Evolutionary conservation across 2,797 vertebrate species (phyloP), one percentile per base, ranked within the genome.

Genomic region (Helicolenus hilgendorfi): DNA sequence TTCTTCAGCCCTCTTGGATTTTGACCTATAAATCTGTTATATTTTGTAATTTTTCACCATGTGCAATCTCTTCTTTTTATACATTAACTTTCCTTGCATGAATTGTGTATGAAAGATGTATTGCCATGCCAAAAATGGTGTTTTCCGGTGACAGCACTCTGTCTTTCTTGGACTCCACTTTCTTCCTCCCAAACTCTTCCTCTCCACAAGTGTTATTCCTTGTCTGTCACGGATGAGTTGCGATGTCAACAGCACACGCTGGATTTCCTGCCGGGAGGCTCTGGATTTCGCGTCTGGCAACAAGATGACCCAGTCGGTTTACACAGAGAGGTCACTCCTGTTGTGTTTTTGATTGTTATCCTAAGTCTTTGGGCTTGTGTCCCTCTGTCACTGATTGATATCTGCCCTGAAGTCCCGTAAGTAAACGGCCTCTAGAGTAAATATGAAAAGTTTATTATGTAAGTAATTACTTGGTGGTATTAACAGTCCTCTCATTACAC

Each of bases 331-430:
- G 93, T 96, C 88, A 84, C 72, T 69, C 49, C 65, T 95, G 93
- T 95, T 96, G 90, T 94, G 92, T 85, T 95, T 96, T 85, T 91
- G 93, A 96, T 96, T 92, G 91, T 96, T 95, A 95, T 96, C 93
- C 82, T 79, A 73, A 89, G 81, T 91, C 90, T 84, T 22, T 6
- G 11, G 86, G 77, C 92, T 91, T 91, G 90, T 74, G 81, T 90
- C 89, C 55, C 72, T 74, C 72, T 80, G 84, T 92, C 89, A 88
- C 88, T 92, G 91, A 92, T 91, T 81, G 68, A 89, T 91, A 93
- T 95, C 92, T 76, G 62, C 64, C 84, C 81, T 56, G 5, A 75
- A 80, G 84, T 87, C 84, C 80, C 22, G 7, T 9, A 77, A 83
- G 81, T 89, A 89, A 90, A 93, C 76, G 13, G 63, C 83, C 45